These are phyloP conservation scores for Cephus pulcher DNA, from an alignment of 2,888 invertebrate genomes.

Conservation along the genomic window DNA sequence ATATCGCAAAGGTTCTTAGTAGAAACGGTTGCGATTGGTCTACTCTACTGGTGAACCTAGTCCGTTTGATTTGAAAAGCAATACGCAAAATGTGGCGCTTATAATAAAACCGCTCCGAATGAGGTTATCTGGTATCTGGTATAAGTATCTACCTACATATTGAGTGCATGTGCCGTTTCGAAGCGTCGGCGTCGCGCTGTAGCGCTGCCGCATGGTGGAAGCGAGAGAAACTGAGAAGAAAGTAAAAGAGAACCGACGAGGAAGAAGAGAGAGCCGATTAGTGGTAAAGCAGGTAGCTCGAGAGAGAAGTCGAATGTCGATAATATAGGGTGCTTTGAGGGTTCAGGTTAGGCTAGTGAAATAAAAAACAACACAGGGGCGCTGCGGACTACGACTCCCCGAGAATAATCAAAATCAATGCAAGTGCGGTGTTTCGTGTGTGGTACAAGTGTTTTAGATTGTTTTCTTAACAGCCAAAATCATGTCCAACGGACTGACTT, in stretches of 20 bases:
- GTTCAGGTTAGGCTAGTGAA: slow-evolving; percentile 24
- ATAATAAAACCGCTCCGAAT: neutral
- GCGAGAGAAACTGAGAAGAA: neutral
- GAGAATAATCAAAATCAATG: slow-evolving; percentile 57
- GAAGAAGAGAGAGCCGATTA: neutral
- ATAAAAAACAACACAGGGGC: slow-evolving; percentile 21
- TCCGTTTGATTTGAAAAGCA: neutral
- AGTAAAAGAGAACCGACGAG: neutral
- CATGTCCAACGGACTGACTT: slow-evolving; percentile 54
- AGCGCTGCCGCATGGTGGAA: neutral
- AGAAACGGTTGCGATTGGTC: neutral
- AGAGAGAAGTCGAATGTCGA: neutral
- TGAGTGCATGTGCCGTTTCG: neutral
- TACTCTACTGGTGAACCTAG: neutral
- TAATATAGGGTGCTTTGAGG: neutral
- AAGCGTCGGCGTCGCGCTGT: neutral
- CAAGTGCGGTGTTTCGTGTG: slow-evolving; percentile 40
- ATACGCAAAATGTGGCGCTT: neutral
- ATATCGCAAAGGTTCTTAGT: neutral
- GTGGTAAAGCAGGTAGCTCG: neutral
- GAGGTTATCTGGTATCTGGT: neutral
- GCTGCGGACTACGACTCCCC: slow-evolving; percentile 19
- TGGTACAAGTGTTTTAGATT: neutral
- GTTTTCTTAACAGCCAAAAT: slow-evolving; percentile 4
- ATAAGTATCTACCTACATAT: neutral